Evolutionary conservation across 2,888 invertebrate species (phyloP).

Genomic region (Heliothis peltigera): DNA sequence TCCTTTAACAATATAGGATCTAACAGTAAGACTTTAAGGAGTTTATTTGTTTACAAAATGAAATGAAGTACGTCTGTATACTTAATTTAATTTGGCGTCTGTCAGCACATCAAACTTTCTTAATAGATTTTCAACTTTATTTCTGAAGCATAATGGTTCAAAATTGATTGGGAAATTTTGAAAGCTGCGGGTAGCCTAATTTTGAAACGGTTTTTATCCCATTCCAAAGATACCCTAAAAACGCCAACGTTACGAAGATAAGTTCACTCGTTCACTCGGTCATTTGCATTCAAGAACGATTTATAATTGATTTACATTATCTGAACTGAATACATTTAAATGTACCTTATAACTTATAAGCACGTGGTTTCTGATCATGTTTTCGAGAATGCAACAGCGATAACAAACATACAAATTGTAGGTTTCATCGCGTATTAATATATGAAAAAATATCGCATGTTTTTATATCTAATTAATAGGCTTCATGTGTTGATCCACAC

Average conservation of each 20-base stretch:
- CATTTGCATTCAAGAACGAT: conserved; percentile 67
- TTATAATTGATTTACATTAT: conserved; percentile 69
- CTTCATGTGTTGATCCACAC: background rate
- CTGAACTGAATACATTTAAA: conserved; percentile 56
- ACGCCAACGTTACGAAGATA: conserved; percentile 41
- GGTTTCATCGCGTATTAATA: conserved; percentile 21
- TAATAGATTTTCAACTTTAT: too few species aligned
- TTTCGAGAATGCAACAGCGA: conserved; percentile 41
- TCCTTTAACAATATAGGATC: too few species aligned
- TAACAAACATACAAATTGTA: conserved; percentile 48
- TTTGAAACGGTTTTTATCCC: background rate
- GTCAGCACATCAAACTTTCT: too few species aligned
- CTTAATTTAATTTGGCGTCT: too few species aligned
- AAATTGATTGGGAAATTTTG: too few species aligned
- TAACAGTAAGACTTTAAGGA: too few species aligned
- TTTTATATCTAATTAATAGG: conserved; percentile 12
- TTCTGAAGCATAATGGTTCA: too few species aligned
- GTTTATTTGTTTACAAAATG: too few species aligned
- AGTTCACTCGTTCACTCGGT: conserved; percentile 48
- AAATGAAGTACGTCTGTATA: too few species aligned
- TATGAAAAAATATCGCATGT: conserved; percentile 43
- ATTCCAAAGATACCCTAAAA: conserved; percentile 36
- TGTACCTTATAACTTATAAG: conserved; percentile 62
- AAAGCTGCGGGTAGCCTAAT: too few species aligned
- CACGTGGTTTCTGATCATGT: conserved; percentile 30